phyloP scores from a whole-genome alignment of 1,140 invertebrate species.

The Drosophila ambigua region DNA sequence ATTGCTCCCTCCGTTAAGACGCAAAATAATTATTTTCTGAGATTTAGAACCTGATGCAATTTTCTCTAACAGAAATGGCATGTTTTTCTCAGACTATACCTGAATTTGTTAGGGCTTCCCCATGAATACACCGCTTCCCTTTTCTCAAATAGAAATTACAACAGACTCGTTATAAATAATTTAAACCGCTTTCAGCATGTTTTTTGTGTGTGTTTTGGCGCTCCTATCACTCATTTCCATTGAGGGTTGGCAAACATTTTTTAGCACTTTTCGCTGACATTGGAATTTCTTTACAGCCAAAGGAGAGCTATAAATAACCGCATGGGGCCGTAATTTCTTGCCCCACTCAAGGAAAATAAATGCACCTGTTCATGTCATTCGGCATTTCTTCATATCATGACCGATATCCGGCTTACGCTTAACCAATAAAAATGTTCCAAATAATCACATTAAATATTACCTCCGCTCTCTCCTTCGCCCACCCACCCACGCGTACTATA shows the following conservation, averaged over 20 bases:
- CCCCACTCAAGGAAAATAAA: slow-evolving; percentile 34
- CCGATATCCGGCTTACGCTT: slow-evolving; percentile 54
- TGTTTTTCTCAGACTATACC: too few relatives aligned
- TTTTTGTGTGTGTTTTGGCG: background rate
- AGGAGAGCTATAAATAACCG: slow-evolving; percentile 35
- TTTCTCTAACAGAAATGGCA: too few relatives aligned
- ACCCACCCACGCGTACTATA: background rate
- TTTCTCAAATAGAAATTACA: background rate
- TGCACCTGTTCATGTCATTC: slow-evolving; percentile 44
- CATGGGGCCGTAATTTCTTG: background rate
- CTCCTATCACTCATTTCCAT: slow-evolving; percentile 28
- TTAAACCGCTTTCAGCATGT: slow-evolving; percentile 22
- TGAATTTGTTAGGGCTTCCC: background rate
- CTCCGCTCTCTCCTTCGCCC: slow-evolving; percentile 6
- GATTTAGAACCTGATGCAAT: too few relatives aligned
- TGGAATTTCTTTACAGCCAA: slow-evolving; percentile 24
- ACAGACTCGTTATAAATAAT: background rate
- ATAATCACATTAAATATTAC: slow-evolving; percentile 79
- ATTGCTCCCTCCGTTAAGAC: background rate
- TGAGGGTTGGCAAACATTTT: slow-evolving; percentile 40
- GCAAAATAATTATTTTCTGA: background rate
- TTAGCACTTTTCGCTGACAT: slow-evolving; percentile 49
- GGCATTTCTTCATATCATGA: slow-evolving; percentile 46
- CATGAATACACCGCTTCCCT: too few relatives aligned
- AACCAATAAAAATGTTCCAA: slow-evolving; percentile 66